Base-by-base conservation (phyloP, 2,113 vertebrate species). In the Polypterus bichir region DNA sequence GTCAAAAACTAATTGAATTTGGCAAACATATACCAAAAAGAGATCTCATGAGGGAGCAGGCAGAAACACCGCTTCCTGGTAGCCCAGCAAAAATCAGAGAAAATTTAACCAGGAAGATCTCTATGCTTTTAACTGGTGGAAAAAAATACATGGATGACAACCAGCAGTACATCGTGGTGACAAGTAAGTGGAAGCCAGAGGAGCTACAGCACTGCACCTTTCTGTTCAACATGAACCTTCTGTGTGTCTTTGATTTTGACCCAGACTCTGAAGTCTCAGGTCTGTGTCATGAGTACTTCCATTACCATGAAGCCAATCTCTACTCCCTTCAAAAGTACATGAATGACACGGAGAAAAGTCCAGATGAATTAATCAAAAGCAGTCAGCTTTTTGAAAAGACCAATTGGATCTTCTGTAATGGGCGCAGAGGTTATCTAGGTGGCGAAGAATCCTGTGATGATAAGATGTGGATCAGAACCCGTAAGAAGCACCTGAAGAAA, bases 331-430 rank as follows among this genome's bases (percentile, higher is more conserved):
- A 85, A 5, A 75, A 83, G 54, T 91, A 89, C 66, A 77, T 44
- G 55, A 72, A 60, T 3, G 64, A 79, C 3, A 46, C 63, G 10
- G 77, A 71, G 60, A 69, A 61, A 54, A 79, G 11, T 57, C 69
- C 70, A 59, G 59, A 66, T 45, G 69, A 82, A 44, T 60, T 80
- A 46, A 77, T 73, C 59, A 86, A 67, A 65, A 59, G 75, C 0
- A 56, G 82, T 47, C 66, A 65, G 66, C 71, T 91, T 2, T 91
- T 89, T 62, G 83, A 87, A 3, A 85, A 90, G 64, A 82, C 77
- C 48, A 92, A 84, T 67, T 92, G 90, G 90, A 82, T 92, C 69
- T 92, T 92, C 74, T 91, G 89, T 69, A 87, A 91, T 45, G 89
- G 89, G 0, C 78, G 85, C 1, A 84, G 46, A 5, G 85, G 88